These are phyloP conservation scores for Homarus americanus DNA, from an alignment of 1,140 invertebrate genomes.

Conservation along the genomic window DNA sequence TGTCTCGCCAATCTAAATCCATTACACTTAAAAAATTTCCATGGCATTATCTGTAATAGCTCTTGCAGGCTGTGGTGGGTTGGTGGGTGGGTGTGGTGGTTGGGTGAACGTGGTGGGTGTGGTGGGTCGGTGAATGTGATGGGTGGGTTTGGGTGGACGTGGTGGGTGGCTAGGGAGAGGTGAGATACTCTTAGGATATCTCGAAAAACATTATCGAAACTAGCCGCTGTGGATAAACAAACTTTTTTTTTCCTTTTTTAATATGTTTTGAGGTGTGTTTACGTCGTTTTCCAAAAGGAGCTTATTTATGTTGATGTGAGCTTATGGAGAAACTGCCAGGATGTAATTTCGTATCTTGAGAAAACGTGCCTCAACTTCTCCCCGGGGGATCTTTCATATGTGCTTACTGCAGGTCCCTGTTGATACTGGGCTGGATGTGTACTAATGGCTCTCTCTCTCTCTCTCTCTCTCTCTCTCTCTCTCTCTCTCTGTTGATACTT, in stretches of 20 bases:
- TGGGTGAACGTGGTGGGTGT: too few relatives aligned
- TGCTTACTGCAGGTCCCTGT: not conserved
- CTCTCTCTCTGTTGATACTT: too few relatives aligned
- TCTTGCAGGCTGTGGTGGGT: not conserved
- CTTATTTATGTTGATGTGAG: not conserved
- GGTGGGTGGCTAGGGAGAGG: too few relatives aligned
- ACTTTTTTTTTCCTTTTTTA: not conserved
- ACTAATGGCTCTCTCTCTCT: too few relatives aligned
- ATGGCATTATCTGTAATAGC: not conserved
- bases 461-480: too few relatives aligned
- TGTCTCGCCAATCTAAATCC: not conserved
- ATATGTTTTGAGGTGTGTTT: not conserved
- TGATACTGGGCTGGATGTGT: too few relatives aligned
- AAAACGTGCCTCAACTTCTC: not conserved
- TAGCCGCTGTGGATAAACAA: not conserved
- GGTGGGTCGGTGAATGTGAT: too few relatives aligned
- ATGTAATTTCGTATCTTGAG: not conserved
- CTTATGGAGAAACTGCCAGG: not conserved
- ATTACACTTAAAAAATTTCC: not conserved
- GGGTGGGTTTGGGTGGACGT: too few relatives aligned
- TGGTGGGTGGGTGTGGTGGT: too few relatives aligned
- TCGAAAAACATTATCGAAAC: not conserved
- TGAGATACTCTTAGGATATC: too few relatives aligned
- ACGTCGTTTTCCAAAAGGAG: not conserved
- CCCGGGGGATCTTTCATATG: too few relatives aligned